phyloP scores from a whole-genome alignment of 2,888 invertebrate genomes.

The Trypoxylon attenuatum region DNA sequence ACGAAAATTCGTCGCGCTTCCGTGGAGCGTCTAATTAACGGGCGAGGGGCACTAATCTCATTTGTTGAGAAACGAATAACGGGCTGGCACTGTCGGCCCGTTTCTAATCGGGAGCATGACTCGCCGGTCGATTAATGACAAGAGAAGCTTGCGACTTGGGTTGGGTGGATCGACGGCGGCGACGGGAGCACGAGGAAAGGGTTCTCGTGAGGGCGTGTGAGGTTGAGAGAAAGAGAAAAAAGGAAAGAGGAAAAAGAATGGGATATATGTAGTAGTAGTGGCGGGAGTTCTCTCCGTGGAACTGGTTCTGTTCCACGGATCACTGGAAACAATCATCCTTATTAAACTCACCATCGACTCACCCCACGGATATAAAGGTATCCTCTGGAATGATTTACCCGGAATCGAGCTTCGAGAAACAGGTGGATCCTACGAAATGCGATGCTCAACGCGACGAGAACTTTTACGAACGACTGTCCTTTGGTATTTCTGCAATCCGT shows the following conservation, averaged over 20 bases:
- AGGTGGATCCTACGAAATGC: conserved; percentile 43
- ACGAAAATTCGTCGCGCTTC: background rate
- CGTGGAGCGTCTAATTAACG: conserved; percentile 40
- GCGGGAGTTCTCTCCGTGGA: conserved; percentile 45
- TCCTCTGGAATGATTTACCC: conserved; percentile 61
- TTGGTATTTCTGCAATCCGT: no score
- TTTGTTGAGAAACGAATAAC: conserved; percentile 53
- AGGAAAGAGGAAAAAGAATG: conserved; percentile 11
- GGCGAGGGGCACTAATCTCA: conserved; percentile 42
- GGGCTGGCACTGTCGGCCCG: conserved; percentile 36
- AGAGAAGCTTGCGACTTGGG: conserved; percentile 48
- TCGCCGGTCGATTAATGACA: conserved; percentile 60
- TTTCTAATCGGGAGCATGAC: conserved; percentile 60
- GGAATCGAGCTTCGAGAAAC: conserved; percentile 48
- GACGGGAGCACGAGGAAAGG: background rate
- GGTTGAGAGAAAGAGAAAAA: conserved; percentile 3
- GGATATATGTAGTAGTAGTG: conserved; percentile 9
- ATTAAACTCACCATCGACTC: conserved; percentile 62
- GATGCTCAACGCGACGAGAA: no score
- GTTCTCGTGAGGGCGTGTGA: background rate
- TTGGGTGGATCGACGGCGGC: background rate
- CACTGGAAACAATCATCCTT: conserved; percentile 68
- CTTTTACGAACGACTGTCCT: no score
- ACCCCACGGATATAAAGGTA: conserved; percentile 57
- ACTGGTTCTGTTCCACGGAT: conserved; percentile 58